A percentile compares a stretch with the other conserved stretches of the same genome.
These are phyloP conservation scores for Halesus radiatus DNA, from an alignment of 1,140 invertebrate genomes.

Conservation along the genomic window DNA sequence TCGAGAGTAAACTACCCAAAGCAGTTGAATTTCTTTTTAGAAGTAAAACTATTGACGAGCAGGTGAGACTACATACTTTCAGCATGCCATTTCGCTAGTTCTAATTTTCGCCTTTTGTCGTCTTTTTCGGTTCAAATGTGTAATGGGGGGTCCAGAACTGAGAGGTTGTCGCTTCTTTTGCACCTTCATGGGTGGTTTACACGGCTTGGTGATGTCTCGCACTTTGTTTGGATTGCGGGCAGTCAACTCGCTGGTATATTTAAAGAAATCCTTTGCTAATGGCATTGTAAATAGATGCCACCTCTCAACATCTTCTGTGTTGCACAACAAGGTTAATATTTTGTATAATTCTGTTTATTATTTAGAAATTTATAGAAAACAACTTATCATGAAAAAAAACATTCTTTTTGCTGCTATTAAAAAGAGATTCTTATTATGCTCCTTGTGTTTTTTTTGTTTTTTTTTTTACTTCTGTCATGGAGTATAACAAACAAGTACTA, in stretches of 20 bases:
- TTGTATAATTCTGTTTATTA: constrained; percentile 29
- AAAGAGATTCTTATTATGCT: too few species aligned
- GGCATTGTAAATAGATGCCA: constrained; percentile 32
- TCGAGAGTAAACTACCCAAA: constrained; percentile 57
- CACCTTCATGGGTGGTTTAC: constrained; percentile 7
- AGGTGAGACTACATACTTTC: constrained; percentile 63
- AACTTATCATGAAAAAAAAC: too few species aligned
- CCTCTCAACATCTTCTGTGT: constrained; percentile 44
- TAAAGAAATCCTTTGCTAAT: constrained; percentile 17
- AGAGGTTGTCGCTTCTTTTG: constrained; percentile 29
- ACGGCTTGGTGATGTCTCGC: constrained; percentile 1
- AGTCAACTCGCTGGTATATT: constrained; percentile 4
- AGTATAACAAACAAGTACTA: too few species aligned
- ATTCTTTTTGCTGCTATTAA: too few species aligned
- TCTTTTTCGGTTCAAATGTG: constrained; percentile 46
- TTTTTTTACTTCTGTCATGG: too few species aligned
- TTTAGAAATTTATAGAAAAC: too few species aligned
- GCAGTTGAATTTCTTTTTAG: constrained; percentile 58
- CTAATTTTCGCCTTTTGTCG: constrained; percentile 42
- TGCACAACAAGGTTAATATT: constrained; percentile 29
- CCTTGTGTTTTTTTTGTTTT: too few species aligned
- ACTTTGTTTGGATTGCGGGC: constrained; percentile 9
- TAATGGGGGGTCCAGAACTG: constrained; percentile 26
- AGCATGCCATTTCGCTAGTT: constrained; percentile 43
- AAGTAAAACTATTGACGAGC: constrained; percentile 60